Base-by-base conservation (phyloP, 2,113 vertebrate species). In the Lathamus discolor region DNA sequence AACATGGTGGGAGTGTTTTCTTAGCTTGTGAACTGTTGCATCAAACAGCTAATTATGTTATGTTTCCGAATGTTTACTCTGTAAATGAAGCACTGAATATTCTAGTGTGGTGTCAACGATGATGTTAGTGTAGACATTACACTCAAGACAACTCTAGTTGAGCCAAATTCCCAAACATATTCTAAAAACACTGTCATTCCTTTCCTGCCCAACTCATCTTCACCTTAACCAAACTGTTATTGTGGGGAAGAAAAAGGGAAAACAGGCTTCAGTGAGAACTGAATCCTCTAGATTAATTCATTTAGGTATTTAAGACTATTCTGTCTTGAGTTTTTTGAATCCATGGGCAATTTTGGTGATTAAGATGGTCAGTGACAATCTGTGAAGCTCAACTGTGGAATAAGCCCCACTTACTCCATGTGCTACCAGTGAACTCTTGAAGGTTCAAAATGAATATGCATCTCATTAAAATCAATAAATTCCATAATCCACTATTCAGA, bases 1-100 rank as follows among this genome's bases (percentile, higher is more conserved):
- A 97, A 96, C 88, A 96, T 6, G 18, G 51, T 73, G 80, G 90
- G 25, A 94, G 44, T 94, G 88, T 96, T 96, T 96, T 94, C 87
- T 88, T 88, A 95, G 92, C 91, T 95, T 95, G 95, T 89, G 93
- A 94, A 94, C 94, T 80, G 68, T 44, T 75, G 93, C 73, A 95
- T 96, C 88, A 94, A 96, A 96, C 69, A 94, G 88, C 54, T 82
- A 92, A 91, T 81, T 85, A 90, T 93, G 90, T 96, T 97, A 88
- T 94, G 70, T 86, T 96, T 96, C 74, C 73, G 88, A 95, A 96
- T 75, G 85, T 96, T 96, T 94, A 83, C 74, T 76, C 86, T 92
- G 67, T 75, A 93, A 91, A 78, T 87, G 83, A 93, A 81, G 70
- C 70, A 51, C 83, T 37, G 57, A 91, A 88, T 93, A 96, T 85